phyloP scores from a whole-genome alignment of 2,888 invertebrate species.

The Acheta domesticus region DNA sequence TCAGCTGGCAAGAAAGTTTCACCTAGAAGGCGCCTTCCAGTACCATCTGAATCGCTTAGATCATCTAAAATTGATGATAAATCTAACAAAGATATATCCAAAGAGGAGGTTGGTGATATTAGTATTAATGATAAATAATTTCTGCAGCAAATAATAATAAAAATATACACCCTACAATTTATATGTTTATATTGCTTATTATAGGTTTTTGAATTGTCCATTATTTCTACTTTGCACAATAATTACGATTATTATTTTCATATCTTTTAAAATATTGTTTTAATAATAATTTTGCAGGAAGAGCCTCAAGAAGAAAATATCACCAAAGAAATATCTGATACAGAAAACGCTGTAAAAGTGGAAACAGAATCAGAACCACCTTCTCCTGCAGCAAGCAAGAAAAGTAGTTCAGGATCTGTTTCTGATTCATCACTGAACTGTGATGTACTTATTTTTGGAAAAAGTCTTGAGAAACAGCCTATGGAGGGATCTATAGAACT shows the following conservation, averaged over 20 bases:
- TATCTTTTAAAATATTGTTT: too few relatives aligned
- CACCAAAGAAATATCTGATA: background rate
- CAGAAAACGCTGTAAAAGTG: background rate
- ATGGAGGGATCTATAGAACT: constrained; percentile 53
- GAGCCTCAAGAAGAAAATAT: background rate
- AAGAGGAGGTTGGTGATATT: too few relatives aligned
- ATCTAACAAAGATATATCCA: constrained; percentile 4
- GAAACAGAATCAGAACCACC: background rate
- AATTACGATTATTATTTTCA: too few relatives aligned
- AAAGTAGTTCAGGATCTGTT: background rate
- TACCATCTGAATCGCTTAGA: constrained; percentile 32
- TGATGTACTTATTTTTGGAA: constrained; percentile 67
- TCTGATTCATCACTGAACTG: constrained; percentile 40
- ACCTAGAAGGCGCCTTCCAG: too few relatives aligned
- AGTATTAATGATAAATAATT: background rate
- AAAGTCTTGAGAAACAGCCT: constrained; percentile 58
- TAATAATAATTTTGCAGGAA: background rate
- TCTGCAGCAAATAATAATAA: background rate
- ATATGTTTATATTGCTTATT: background rate
- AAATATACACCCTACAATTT: background rate
- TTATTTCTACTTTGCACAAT: too few relatives aligned
- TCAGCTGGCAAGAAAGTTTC: constrained; percentile 36
- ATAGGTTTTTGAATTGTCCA: background rate
- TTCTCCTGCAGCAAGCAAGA: background rate
- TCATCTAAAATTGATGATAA: constrained; percentile 34